These are phyloP conservation scores for Taenioides sp. DNA, from an alignment of 2,797 vertebrate species.

Conservation along the genomic window DNA sequence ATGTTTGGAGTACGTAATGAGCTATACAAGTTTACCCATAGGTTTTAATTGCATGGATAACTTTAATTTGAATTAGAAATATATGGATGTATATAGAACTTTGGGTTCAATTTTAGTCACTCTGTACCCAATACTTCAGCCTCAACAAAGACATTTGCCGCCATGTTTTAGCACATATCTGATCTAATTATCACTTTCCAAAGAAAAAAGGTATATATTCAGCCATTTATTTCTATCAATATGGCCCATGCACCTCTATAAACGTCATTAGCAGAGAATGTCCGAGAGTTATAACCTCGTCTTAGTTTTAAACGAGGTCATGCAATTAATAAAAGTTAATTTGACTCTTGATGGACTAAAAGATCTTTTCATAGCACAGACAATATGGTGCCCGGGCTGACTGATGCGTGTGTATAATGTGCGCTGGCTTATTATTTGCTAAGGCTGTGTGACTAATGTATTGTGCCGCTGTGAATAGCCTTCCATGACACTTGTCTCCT, in stretches of 20 bases:
- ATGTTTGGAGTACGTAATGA: neutral
- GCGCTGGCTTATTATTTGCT: slow-evolving; percentile 42
- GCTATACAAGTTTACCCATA: neutral
- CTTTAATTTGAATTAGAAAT: neutral
- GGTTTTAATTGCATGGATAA: neutral
- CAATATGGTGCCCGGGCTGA: slow-evolving; percentile 51
- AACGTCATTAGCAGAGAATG: slow-evolving; percentile 35
- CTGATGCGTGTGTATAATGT: slow-evolving; percentile 52
- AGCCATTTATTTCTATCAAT: neutral
- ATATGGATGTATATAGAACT: neutral
- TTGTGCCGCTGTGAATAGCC: slow-evolving; percentile 51
- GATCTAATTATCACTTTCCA: neutral
- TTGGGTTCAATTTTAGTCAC: neutral
- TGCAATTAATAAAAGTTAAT: slow-evolving; percentile 65
- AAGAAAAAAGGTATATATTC: neutral
- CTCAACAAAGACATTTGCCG: neutral
- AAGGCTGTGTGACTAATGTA: slow-evolving; percentile 48
- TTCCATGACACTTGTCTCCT: slow-evolving; percentile 56
- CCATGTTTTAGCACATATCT: neutral
- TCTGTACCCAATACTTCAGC: neutral
- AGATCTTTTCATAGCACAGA: slow-evolving; percentile 55
- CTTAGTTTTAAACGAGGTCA: slow-evolving; percentile 37
- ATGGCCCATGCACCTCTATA: slow-evolving; percentile 8
- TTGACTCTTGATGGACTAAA: slow-evolving; percentile 49
- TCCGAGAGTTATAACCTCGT: slow-evolving; percentile 34